Evolutionary conservation across 2,113 vertebrate genomes (phyloP), one percentile per base, ranked within the genome.

Genomic region (Paralichthys olivaceus): DNA sequence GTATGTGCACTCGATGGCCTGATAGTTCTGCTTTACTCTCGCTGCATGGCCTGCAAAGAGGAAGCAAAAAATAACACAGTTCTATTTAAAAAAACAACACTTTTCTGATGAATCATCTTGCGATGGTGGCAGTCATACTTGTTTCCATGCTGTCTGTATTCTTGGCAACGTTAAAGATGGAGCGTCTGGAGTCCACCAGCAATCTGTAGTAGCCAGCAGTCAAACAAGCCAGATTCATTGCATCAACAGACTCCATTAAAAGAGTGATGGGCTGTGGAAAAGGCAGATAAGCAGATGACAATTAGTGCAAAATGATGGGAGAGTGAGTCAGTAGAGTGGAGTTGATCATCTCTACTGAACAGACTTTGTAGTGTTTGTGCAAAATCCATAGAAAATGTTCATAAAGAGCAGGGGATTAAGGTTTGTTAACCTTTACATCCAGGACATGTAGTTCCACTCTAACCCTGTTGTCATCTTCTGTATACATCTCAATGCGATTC

Each of bases 401-500:
- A 66, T 20, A 76, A 45, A 75, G 40, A 5, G 29, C 34, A 59
- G 54, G 49, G 28, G 25, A 19, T 25, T n/a, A 47, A 11, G 7
- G 25, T 65, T 59, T 58, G 23, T 70, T 90, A 83, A 98, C 98
- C 95, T 98, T 99, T 34, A 99, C 97, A 56, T 99, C 97, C 80
- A 99, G 92, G 78, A 99, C 98, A 12, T 99, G 97, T 22, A 99
- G 95, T 62, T 99, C 97, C 84, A 99, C 97, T 87, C 97, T 90
- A 70, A 99, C 96, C 82, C 80, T 95, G 77, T 76, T 96, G 75
- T 98, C 96, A 0, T 98, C 98, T 80, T 99, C 97, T 6, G 97
- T 95, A 80, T 96, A 99, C 98, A 99, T 99, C 89, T 99, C 98
- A n/a, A 99, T 99, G 79, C 96, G 96, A 92, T 99, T 98, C 70